phyloP scores from a whole-genome alignment of 2,113 vertebrate genomes.

The Semnopithecus entellus region DNA sequence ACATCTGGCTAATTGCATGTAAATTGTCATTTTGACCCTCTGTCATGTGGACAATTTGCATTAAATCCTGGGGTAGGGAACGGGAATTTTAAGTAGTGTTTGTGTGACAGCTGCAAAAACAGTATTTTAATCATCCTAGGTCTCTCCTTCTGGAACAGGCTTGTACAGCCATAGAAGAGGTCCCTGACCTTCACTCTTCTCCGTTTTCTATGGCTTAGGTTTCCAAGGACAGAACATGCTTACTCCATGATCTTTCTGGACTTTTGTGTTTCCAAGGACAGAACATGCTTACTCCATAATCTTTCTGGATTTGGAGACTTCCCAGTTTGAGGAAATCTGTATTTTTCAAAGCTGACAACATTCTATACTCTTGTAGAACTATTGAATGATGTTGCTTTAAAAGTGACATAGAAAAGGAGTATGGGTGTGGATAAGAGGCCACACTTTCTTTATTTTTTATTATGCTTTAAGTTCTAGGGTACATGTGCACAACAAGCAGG shows the following conservation, averaged over 20 bases:
- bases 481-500: no score
- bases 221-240: neutral
- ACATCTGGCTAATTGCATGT: constrained; percentile 63
- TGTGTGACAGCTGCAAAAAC: constrained; percentile 63
- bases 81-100: constrained; percentile 48
- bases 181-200: neutral
- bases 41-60: constrained; percentile 29
- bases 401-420: neutral
- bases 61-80: constrained; percentile 22
- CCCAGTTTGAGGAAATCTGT: neutral
- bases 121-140: constrained; percentile 18
- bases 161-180: neutral
- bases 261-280: neutral
- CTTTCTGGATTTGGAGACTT: neutral
- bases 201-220: neutral
- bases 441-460: neutral
- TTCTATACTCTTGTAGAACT: neutral
- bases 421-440: no score
- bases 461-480: no score
- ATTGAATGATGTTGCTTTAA: neutral
- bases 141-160: neutral
- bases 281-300: neutral
- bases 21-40: constrained; percentile 57
- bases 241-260: neutral
- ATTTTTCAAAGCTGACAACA: neutral